Evolutionary conservation across 1,140 invertebrate genomes (phyloP).

Genomic region (Acyrthosiphon pisum): DNA sequence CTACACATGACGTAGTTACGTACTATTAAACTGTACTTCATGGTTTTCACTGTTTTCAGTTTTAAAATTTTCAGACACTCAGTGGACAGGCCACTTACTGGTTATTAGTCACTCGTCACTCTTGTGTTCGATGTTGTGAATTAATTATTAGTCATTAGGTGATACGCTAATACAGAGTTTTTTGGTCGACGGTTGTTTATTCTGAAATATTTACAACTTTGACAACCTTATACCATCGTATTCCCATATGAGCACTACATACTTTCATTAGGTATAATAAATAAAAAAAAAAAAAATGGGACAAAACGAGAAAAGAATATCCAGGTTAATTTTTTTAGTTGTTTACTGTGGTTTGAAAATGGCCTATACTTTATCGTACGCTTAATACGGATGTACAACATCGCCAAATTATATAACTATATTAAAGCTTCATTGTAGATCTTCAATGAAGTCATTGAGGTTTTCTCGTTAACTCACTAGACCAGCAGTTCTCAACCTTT

Average conservation of each 20-base stretch:
- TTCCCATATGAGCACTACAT: background rate
- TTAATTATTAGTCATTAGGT: no score
- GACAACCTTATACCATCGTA: background rate
- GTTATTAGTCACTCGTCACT: no score
- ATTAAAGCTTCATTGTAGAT: background rate
- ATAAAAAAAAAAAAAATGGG: slow-evolving; percentile 24
- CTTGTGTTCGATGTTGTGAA: no score
- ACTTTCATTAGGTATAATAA: background rate
- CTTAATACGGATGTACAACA: background rate
- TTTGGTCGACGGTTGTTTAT: background rate
- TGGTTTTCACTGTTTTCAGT: no score
- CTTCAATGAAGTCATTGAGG: background rate
- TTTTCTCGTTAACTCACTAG: background rate
- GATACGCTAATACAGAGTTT: background rate
- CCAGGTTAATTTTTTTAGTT: slow-evolving; percentile 28
- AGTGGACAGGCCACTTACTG: no score
- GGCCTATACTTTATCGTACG: background rate
- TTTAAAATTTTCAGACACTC: no score
- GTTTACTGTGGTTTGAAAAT: background rate
- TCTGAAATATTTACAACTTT: background rate
- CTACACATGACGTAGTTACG: no score
- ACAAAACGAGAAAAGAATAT: slow-evolving; percentile 44
- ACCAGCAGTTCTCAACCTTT: no score
- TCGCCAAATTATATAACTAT: background rate
- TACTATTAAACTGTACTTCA: no score